Conservation (phyloP, 2,113 vertebrate genomes). For the Paracanthobrama guichenoti region DNA sequence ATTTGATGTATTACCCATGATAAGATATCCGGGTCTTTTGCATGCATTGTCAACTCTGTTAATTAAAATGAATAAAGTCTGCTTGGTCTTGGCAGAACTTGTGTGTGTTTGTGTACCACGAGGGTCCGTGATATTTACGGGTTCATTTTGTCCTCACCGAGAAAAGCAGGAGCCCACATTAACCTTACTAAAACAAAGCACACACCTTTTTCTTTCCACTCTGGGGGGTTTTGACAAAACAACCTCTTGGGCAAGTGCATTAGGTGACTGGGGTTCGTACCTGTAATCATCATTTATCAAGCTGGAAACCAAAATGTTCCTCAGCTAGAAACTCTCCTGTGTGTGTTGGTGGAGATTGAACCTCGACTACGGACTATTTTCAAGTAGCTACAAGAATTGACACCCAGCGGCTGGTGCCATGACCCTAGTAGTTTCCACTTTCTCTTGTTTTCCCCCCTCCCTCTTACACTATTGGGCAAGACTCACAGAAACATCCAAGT, state of each 20-base stretch:
- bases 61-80: constrained; percentile 6
- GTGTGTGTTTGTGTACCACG: neutral
- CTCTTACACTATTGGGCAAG: neutral
- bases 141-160: neutral
- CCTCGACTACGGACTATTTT: neutral
- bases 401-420: neutral
- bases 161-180: neutral
- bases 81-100: neutral
- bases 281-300: constrained; percentile 30
- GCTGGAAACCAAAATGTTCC: constrained; percentile 4
- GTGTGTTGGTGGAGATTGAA: neutral
- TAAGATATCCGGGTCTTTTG: neutral
- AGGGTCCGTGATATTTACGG: neutral
- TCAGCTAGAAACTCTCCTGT: neutral
- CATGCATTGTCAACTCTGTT: neutral
- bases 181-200: constrained; percentile 8
- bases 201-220: constrained; percentile 11
- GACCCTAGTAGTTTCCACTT: neutral
- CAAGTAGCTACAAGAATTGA: neutral
- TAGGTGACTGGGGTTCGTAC: constrained; percentile 6
- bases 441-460: too few species aligned
- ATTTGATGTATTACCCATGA: neutral
- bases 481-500: neutral
- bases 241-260: constrained; percentile 26
- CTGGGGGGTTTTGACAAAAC: constrained; percentile 29